Conservation (phyloP, 2,888 invertebrate species). For the Pheosia gnoma region DNA sequence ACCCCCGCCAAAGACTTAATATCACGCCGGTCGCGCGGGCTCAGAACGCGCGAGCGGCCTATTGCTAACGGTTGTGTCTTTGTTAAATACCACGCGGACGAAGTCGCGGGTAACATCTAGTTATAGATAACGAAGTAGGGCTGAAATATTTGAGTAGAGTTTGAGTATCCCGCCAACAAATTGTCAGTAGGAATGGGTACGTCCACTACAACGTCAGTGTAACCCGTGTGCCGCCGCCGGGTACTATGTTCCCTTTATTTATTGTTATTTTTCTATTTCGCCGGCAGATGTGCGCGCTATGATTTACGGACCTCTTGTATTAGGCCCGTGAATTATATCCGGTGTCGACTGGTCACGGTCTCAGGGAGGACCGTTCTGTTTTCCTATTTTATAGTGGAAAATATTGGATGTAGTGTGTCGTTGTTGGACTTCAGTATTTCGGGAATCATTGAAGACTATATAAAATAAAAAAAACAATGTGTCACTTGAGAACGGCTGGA, state of each 20-base stretch:
- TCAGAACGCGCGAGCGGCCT: too few species aligned
- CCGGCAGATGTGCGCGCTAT: constrained; percentile 79
- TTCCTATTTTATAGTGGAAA: neutral
- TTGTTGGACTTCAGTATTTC: neutral
- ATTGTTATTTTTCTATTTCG: constrained; percentile 84
- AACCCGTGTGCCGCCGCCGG: constrained; percentile 35
- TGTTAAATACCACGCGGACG: too few species aligned
- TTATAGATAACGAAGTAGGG: constrained; percentile 9
- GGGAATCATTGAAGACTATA: too few species aligned
- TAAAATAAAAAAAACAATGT: too few species aligned
- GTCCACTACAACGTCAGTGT: neutral
- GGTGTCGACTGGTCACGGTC: constrained; percentile 43
- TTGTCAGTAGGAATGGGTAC: neutral
- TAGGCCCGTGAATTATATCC: constrained; percentile 69
- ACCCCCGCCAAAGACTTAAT: too few species aligned
- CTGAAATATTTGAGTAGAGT: constrained; percentile 15
- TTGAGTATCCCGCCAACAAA: neutral
- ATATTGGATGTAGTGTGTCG: neutral
- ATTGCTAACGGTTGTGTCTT: too few species aligned
- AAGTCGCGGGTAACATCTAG: too few species aligned
- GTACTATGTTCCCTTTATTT: constrained; percentile 72
- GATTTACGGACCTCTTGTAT: constrained; percentile 79
- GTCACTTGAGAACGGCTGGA: too few species aligned
- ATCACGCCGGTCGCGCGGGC: too few species aligned
- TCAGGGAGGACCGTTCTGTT: neutral